phyloP scores from a whole-genome alignment of 1,140 invertebrate genomes.

The Hydropsyche tenuis region DNA sequence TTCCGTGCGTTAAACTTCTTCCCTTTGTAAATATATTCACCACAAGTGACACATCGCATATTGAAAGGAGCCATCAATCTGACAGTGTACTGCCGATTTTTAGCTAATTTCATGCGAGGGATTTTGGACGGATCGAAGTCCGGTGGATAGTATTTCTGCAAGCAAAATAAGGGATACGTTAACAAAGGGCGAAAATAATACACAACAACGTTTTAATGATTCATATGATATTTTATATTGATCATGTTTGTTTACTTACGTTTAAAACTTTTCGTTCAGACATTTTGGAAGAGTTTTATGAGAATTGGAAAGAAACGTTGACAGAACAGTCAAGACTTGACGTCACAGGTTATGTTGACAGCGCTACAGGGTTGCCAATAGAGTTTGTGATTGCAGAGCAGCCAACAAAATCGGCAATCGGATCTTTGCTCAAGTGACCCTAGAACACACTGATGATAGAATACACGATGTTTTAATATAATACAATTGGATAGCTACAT shows the following conservation, averaged over 20 bases:
- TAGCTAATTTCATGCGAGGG: conserved; percentile 92
- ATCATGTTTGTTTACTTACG: conserved; percentile 74
- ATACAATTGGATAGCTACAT: too few species aligned
- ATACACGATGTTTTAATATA: too few species aligned
- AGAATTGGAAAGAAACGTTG: background rate
- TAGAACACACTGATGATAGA: background rate
- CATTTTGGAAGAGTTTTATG: conserved; percentile 62
- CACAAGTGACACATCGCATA: conserved; percentile 98
- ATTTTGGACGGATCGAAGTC: conserved; percentile 99
- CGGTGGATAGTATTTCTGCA: conserved; percentile 99
- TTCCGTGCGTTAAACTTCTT: conserved; percentile 99
- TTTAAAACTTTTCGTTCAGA: conserved; percentile 93
- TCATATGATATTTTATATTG: too few species aligned
- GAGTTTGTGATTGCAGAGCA: background rate
- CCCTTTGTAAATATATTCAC: conserved; percentile 99
- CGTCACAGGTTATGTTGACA: conserved; percentile 4
- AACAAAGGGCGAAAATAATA: background rate
- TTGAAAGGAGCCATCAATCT: conserved; percentile 99
- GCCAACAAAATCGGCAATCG: too few species aligned
- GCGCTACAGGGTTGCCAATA: background rate
- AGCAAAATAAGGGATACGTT: conserved; percentile 53
- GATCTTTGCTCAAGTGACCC: background rate
- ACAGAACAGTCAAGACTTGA: background rate
- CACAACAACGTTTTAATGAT: background rate
- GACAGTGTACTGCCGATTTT: conserved; percentile 94